phyloP scores from a whole-genome alignment of 2,797 vertebrate genomes.

The Cyprinella venusta region DNA sequence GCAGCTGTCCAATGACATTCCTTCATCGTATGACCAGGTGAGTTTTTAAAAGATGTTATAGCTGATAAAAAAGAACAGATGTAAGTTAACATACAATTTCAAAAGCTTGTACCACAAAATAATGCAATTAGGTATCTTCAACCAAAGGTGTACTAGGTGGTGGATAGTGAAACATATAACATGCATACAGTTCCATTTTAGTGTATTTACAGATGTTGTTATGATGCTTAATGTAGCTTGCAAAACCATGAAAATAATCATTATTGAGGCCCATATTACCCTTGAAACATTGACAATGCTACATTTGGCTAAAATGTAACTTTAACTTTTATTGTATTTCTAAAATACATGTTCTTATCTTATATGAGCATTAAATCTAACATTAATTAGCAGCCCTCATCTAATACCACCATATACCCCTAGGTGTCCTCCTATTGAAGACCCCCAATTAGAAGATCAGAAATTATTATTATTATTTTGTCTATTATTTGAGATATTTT shows the following conservation, averaged over 20 bases:
- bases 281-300: background rate
- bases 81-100: background rate
- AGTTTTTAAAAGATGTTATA: background rate
- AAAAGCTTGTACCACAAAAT: background rate
- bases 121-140: conserved; percentile 1
- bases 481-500: too few species aligned
- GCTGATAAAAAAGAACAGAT: background rate
- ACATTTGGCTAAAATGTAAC: background rate
- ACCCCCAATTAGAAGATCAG: background rate
- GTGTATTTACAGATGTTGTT: background rate
- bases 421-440: background rate
- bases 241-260: background rate
- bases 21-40: conserved; percentile 85
- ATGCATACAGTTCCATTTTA: background rate
- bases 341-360: background rate
- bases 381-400: background rate
- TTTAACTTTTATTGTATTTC: background rate
- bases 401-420: background rate
- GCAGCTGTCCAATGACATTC: conserved; percentile 86
- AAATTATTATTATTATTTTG: background rate
- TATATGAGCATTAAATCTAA: background rate
- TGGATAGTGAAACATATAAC: background rate
- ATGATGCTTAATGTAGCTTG: background rate
- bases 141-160: background rate
- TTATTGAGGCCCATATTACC: background rate